Evolutionary conservation across 2,113 vertebrate species (phyloP).

Genomic region (Alethe castanea): DNA sequence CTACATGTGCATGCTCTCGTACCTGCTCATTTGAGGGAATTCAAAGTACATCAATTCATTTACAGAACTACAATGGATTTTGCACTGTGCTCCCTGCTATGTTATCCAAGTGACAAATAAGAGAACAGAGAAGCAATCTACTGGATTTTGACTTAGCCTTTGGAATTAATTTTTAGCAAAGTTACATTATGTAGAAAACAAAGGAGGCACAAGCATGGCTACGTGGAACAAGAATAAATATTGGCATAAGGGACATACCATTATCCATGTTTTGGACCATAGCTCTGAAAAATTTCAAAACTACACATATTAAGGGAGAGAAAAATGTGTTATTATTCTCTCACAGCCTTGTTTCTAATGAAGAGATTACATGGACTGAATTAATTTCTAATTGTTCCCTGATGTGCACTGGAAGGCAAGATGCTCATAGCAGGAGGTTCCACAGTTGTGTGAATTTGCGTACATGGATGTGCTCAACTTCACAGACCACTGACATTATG

Average conservation of each 20-base stretch:
- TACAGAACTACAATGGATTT: not conserved
- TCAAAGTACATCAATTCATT: fast-evolving
- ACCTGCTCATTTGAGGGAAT: not conserved
- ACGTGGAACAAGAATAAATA: not conserved
- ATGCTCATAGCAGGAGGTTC: not conserved
- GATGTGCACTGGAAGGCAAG: not conserved
- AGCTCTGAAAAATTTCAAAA: not conserved
- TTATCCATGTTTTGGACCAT: not conserved
- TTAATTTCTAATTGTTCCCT: conserved; percentile 6
- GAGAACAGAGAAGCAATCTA: not conserved
- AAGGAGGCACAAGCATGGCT: not conserved
- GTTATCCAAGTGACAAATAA: not conserved
- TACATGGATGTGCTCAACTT: not conserved
- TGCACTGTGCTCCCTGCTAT: not conserved
- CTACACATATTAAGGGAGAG: not conserved
- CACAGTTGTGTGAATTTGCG: not conserved
- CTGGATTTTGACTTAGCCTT: not conserved
- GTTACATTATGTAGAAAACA: not conserved
- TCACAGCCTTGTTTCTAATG: not conserved
- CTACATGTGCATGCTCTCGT: not conserved
- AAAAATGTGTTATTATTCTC: not conserved
- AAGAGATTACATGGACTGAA: not conserved
- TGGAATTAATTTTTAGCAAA: not conserved
- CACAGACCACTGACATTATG: not conserved
- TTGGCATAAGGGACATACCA: not conserved